Base-by-base conservation (phyloP, 1,140 invertebrate genomes). In the Neodiprion fabricii region DNA sequence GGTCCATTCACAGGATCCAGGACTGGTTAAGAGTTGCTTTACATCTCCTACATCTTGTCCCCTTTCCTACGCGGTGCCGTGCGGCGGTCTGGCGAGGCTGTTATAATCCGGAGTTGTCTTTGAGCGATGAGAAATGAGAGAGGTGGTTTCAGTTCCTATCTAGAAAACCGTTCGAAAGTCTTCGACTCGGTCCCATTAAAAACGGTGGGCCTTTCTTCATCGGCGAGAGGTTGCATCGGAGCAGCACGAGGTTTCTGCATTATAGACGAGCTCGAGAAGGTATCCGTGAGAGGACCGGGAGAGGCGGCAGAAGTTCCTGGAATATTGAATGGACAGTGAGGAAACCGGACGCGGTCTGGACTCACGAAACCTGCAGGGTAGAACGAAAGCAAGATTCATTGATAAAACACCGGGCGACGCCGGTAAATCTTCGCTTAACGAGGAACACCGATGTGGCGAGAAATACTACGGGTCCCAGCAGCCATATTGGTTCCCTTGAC, bases 1-100 rank as follows among this genome's bases (percentile, higher is more conserved):
- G 87, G 87, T 87, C 87, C 85, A 88, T 87, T 87, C 85, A 88
- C 83, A 84, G 77, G 28, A 67, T 61, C 70, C 50, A 67, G 72
- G 77, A 86, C 84, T 85, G 84, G 83, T 86, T 86, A 85, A 75
- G 75, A 81, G 78, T 84, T 83, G 81, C 80, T 87, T 85, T 82
- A 84, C 82, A 85, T 86, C 80, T 81, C 72, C 72, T 4, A 49
- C 23, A 47, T 61, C 53, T 61, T 61, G 53, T 61, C 53, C 53
- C 53, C 53, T 61, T 61, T 61, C 53, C 11, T 61, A 61, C 53
- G 11, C 53, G 8, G n/a, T 61, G 11, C 53, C 53, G 11, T 12
- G n/a, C 11, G 53, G n/a, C 53, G 53, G 53, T 5, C 53, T 14
- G 5, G 53, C 53, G 53, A 61, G 53, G 53, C 53, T 40, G 28